Evolutionary conservation across 2,888 invertebrate genomes (phyloP), one percentile per base, ranked within the genome.

Genomic region (Drosophila macrospina): DNA sequence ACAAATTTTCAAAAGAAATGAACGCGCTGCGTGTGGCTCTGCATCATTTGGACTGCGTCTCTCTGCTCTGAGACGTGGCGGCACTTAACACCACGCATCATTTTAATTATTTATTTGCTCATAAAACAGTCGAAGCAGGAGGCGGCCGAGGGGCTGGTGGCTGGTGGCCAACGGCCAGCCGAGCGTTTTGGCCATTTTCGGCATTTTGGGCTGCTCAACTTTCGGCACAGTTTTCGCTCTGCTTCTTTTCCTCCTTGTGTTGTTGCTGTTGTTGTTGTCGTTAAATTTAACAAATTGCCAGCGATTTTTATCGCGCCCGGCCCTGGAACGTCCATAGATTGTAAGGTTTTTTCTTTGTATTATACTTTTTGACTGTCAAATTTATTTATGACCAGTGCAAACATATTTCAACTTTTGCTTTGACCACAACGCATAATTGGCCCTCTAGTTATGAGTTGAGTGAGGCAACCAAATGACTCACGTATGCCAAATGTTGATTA

Each of bases 271-370:
- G 62, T 60, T 65, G 81, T 59, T 79, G 54, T 86, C 89, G 85
- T 85, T 85, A 88, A 88, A 78, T 80, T 86, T 86, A 89, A 89
- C 88, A 88, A 88, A 88, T 88, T 85, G 89, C 88, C 82, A 77
- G 69, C 70, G 88, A 88, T 88, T 88, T 86, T 88, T 86, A 88
- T 88, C 88, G 78, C 78, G 78, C 65, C 69, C 69, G 71, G 79
- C 80, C 78, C 84, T 74, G 82, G 71, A 60, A 71, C 74, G 59
- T 72, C 85, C 80, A 81, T 84, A 77, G 84, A 86, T 81, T 84
- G 80, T 67, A 52, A 63, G 61, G 26, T 45, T 54, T 26, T 57
- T 55, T 62, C 44, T 68, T 60, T 54, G n/a, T n/a, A 56, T 28
- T 61, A 44, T 56, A 42, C 61, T 66, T 70, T 65, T 69, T 36